Conservation (phyloP, 2,888 invertebrate species). For the Stenchaetothrips biformis region DNA sequence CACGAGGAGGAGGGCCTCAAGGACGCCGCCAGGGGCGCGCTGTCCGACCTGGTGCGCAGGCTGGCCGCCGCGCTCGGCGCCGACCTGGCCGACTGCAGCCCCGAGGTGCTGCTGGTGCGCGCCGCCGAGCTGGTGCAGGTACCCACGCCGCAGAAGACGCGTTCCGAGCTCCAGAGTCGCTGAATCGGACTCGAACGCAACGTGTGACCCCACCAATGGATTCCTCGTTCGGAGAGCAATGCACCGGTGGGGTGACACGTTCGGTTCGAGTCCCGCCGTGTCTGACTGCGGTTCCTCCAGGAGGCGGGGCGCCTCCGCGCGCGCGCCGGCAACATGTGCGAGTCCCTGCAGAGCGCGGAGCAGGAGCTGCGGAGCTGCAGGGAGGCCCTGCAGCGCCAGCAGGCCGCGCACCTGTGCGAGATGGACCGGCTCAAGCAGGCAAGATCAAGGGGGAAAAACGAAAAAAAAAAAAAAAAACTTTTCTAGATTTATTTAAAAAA, state of each 20-base stretch:
- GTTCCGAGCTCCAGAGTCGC: not conserved
- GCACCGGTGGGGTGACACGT: too few species aligned
- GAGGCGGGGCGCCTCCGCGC: slow-evolving; percentile 60
- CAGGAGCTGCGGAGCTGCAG: slow-evolving; percentile 61
- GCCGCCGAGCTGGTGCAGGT: slow-evolving; percentile 72
- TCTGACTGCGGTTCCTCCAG: slow-evolving; percentile 32
- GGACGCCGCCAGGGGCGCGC: slow-evolving; percentile 60
- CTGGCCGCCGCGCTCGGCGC: slow-evolving; percentile 65
- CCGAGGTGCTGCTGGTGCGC: slow-evolving; percentile 63
- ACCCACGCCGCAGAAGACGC: slow-evolving; percentile 27
- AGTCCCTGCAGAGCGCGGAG: slow-evolving; percentile 58
- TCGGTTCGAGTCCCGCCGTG: too few species aligned
- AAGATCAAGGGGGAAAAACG: too few species aligned
- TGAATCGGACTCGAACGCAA: not conserved
- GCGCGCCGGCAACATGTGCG: slow-evolving; percentile 55
- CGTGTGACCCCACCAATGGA: too few species aligned
- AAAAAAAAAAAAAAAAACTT: too few species aligned
- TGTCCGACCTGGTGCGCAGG: slow-evolving; percentile 67
- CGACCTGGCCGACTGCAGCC: slow-evolving; percentile 51
- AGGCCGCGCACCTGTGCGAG: slow-evolving; percentile 65
- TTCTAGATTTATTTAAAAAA: too few species aligned
- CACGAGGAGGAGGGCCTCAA: slow-evolving; percentile 70
- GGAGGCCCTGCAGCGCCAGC: slow-evolving; percentile 66
- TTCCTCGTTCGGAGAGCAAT: too few species aligned
- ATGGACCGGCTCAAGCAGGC: slow-evolving; percentile 64